Conservation (phyloP, 2,888 invertebrate species). For the Endotricha flammealis region DNA sequence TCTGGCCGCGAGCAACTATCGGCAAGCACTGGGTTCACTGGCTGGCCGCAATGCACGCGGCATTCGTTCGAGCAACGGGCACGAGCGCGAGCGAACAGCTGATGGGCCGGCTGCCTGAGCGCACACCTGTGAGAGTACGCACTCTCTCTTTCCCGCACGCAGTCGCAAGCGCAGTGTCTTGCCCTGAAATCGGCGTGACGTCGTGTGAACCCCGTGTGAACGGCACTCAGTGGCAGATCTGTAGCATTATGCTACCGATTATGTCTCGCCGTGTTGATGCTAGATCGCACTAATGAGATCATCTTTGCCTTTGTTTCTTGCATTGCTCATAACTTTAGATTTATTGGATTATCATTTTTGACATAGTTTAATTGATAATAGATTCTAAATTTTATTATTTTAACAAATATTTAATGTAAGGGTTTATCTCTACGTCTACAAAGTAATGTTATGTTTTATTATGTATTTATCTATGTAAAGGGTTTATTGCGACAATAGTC, state of each 20-base stretch:
- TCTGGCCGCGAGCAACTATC: constrained; percentile 56
- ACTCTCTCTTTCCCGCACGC: constrained; percentile 63
- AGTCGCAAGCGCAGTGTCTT: constrained; percentile 44
- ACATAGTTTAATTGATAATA: too few species aligned
- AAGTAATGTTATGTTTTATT: too few species aligned
- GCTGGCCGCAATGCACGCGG: constrained; percentile 32
- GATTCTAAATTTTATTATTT: too few species aligned
- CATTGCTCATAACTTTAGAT: too few species aligned
- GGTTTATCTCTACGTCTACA: too few species aligned
- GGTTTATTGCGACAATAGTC: too few species aligned
- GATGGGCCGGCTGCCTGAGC: constrained; percentile 54
- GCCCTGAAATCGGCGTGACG: constrained; percentile 50
- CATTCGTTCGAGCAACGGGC: constrained; percentile 41
- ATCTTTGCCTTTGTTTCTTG: too few species aligned
- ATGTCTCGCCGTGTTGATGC: constrained; percentile 21
- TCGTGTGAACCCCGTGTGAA: constrained; percentile 34
- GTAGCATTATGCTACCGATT: constrained; percentile 21
- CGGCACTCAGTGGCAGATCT: constrained; percentile 28
- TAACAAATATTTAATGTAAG: too few species aligned
- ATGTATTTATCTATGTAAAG: too few species aligned
- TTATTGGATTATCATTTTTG: too few species aligned
- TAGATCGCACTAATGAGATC: constrained; percentile 20
- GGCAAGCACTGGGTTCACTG: constrained; percentile 58
- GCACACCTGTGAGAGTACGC: constrained; percentile 63
- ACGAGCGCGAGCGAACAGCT: constrained; percentile 66